These are phyloP conservation scores for Enteromius viviparus DNA, from an alignment of 2,797 vertebrate genomes.

Conservation along the genomic window DNA sequence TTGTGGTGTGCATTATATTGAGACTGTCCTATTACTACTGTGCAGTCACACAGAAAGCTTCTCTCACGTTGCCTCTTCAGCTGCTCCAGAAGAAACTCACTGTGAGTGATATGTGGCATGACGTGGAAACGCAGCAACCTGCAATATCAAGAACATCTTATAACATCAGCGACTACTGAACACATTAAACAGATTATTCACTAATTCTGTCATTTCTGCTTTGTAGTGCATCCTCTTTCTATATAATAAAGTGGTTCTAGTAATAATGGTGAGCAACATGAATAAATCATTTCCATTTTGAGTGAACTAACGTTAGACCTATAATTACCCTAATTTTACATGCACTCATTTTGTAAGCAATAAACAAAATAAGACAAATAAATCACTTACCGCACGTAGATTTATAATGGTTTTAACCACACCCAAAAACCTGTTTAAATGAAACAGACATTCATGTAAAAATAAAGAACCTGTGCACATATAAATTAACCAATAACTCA, in stretches of 20 bases:
- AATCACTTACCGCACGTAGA: background rate
- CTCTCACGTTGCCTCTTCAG: slow-evolving; percentile 89
- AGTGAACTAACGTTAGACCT: background rate
- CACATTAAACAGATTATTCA: background rate
- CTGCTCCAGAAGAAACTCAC: slow-evolving; percentile 89
- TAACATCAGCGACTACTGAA: background rate
- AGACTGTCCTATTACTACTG: slow-evolving; percentile 88
- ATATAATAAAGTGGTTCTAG: background rate
- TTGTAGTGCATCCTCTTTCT: background rate
- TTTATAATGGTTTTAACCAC: background rate
- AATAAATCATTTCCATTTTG: background rate
- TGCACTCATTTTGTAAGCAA: background rate
- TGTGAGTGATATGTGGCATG: slow-evolving; percentile 77
- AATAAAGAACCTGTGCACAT: background rate
- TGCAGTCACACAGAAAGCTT: slow-evolving; percentile 93
- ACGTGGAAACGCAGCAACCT: background rate
- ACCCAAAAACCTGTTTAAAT: slow-evolving; percentile 27
- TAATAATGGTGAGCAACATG: background rate
- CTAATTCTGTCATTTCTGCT: background rate
- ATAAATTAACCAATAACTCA: background rate
- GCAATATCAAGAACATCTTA: slow-evolving; percentile 9
- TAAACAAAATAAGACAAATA: slow-evolving; percentile 1
- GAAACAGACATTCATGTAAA: slow-evolving; percentile 25
- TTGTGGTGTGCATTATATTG: slow-evolving; percentile 93
- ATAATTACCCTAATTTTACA: background rate